Evolutionary conservation across 2,113 vertebrate genomes (phyloP).

Genomic region (rat (Rattus norvegicus)): GRCr8 NC_086035.1:63777001-63777500

Average conservation of each 20-base stretch:
- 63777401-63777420: not conserved
- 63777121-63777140: too few species aligned
- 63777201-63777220: not conserved
- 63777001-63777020: not conserved
- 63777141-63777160: not conserved
- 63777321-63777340: not conserved
- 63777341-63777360: not conserved
- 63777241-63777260: not conserved
- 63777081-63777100: not conserved
- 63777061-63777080: not conserved
- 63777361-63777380: not conserved
- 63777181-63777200: not conserved
- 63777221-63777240: not conserved
- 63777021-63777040: not conserved
- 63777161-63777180: not conserved
- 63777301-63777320: not conserved
- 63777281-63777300: not conserved
- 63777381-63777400: not conserved
- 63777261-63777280: not conserved
- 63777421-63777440: not conserved
- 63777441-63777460: conserved; percentile 30
- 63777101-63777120: not conserved
- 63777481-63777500: not conserved
- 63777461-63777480: not conserved
- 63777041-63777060: not conserved